Evolutionary conservation across 2,888 invertebrate genomes (phyloP), one percentile per base, ranked within the genome.

Genomic region (Synergus japonicus): DNA sequence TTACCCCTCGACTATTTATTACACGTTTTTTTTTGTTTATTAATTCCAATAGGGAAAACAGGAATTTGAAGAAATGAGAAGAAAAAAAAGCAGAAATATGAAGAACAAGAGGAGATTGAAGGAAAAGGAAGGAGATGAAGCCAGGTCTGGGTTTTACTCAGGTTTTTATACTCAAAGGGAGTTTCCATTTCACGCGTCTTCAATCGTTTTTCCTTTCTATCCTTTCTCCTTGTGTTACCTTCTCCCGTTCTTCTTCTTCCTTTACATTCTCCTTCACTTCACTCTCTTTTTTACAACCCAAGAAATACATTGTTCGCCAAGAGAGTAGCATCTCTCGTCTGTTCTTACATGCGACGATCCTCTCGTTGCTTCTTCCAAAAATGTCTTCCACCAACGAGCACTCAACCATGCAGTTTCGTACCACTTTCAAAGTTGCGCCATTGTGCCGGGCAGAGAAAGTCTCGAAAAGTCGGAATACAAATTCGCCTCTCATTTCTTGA

Each of bases 261-360:
- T 22, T 46, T 54, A 29, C 54, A 13, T 54, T 8, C 18, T 9
- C 54, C 13, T 13, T 29, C 22, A n/a, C 37, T 67, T 79, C 49
- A n/a, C 43, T 76, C 78, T 18, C 49, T 78, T 76, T 69, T 76
- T 81, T 85, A 83, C 83, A 60, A 63, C 60, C 49, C 49, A 54
- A 60, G 81, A 81, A 85, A 81, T 78, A 83, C 85, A 87, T 87
- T 87, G 86, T 86, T 87, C 85, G 84, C 81, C 83, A 83, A 82
- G 85, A 85, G 83, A 67, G 69, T 49, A 18, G 60, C 46, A 46
- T 76, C 67, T 67, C 46, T 44, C 67, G 29, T 15, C 54, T 73
- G 54, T 73, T 54, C 73, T 54, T n/a, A 54, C 15, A 37, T 54
- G 41, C 49, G 37, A 73, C 54, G 54, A 73, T 73, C n/a, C 54